Percentiles rank a stretch among this genome's conserved stretches.
Evolutionary conservation across 1,140 invertebrate species (phyloP).

Genomic region (Pseudomyrmex flavicornis): DNA sequence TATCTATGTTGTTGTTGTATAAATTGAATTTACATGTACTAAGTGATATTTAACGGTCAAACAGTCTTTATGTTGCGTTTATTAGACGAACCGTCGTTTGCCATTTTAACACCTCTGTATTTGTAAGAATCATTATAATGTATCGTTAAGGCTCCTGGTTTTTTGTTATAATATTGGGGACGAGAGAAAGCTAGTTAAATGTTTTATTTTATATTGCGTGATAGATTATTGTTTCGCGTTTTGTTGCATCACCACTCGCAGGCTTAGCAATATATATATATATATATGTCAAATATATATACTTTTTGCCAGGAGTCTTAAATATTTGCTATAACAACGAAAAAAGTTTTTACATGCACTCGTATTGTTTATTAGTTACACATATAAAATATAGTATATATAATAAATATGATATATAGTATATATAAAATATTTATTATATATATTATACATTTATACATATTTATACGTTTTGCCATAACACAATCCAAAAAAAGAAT

Average conservation of each 20-base stretch:
- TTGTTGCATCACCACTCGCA: background rate
- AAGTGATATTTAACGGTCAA: background rate
- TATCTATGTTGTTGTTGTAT: constrained; percentile 52
- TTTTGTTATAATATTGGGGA: background rate
- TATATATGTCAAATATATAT: background rate
- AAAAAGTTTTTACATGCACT: too few species aligned
- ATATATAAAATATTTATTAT: background rate
- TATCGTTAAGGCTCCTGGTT: background rate
- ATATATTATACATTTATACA: too few species aligned
- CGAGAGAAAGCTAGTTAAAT: background rate
- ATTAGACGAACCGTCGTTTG: background rate
- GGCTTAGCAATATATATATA: background rate
- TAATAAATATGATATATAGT: background rate
- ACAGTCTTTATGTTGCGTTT: constrained; percentile 27
- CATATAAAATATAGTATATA: too few species aligned
- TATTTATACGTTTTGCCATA: too few species aligned
- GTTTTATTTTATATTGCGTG: background rate
- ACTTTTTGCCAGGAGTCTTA: background rate
- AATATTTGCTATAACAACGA: background rate
- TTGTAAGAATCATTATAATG: background rate
- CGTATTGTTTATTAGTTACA: too few species aligned
- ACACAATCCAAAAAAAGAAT: too few species aligned
- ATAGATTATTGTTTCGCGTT: background rate
- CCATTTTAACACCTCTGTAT: background rate
- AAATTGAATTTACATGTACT: background rate